These are phyloP conservation scores for Anthonomus grandis DNA, from an alignment of 1,140 invertebrate genomes.

Conservation along the genomic window DNA sequence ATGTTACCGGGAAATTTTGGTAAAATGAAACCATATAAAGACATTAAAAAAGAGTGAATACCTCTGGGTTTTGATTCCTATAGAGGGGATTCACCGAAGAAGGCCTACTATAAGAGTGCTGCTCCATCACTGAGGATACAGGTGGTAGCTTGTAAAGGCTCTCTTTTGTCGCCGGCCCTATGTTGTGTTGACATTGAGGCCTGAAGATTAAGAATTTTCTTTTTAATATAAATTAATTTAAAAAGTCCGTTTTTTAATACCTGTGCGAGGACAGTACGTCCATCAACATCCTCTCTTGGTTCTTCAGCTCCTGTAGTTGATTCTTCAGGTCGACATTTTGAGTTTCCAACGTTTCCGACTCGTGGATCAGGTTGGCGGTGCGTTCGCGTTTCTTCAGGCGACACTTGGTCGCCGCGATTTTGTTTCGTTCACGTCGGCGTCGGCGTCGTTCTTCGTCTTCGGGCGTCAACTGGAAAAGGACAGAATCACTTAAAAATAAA, in stretches of 20 bases:
- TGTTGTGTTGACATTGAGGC: slow-evolving; percentile 65
- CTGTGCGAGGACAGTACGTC: slow-evolving; percentile 70
- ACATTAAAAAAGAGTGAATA: slow-evolving; percentile 1
- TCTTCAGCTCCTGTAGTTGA: slow-evolving; percentile 72
- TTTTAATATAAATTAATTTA: neutral
- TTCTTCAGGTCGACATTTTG: slow-evolving; percentile 82
- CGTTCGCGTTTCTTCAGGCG: slow-evolving; percentile 89
- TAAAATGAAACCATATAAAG: neutral
- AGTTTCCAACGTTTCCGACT: slow-evolving; percentile 81
- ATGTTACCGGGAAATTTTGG: too few relatives aligned
- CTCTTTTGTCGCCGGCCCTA: slow-evolving; percentile 40
- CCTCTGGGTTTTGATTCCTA: slow-evolving; percentile 30
- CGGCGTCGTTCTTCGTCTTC: slow-evolving; percentile 86
- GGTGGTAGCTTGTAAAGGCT: slow-evolving; percentile 39
- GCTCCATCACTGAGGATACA: slow-evolving; percentile 43
- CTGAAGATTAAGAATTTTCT: slow-evolving; percentile 22
- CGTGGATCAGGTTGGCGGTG: slow-evolving; percentile 80
- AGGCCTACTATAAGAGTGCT: slow-evolving; percentile 43
- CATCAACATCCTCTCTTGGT: slow-evolving; percentile 66
- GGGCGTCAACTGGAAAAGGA: slow-evolving; percentile 73
- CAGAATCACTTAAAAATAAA: neutral
- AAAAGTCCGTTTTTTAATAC: neutral
- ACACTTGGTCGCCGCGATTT: slow-evolving; percentile 94
- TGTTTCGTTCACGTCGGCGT: slow-evolving; percentile 83
- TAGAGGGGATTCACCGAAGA: slow-evolving; percentile 30